Base-by-base conservation (phyloP, 1,140 invertebrate species). In the Leptestheria dahalacensis region DNA sequence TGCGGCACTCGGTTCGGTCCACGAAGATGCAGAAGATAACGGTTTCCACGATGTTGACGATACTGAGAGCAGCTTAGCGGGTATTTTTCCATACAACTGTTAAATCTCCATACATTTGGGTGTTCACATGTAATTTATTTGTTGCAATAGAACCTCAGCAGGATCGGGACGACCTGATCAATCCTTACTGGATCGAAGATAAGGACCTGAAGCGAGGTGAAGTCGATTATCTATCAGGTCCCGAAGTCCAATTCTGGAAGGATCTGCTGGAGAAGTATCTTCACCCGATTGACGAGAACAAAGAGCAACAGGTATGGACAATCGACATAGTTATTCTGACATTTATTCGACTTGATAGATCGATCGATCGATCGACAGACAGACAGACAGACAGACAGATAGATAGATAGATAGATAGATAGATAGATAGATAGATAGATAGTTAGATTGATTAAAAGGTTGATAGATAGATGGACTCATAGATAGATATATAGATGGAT, bases 131-230 rank as follows among this genome's bases (percentile, higher is more conserved):
- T 60, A 10, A 18, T 59, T 6, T 60, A 62, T 64, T 61, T n/a
- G 20, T n/a, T 41, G 33, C 15, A 9, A 9, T 41, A 41, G 33
- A 41, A 41, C 33, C 33, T 60, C 68, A 59, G 61, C 56, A 51
- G 29, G 67, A 69, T 63, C 59, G 71, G 48, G 69, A 81, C 66
- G 71, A 79, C 67, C 64, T 75, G 66, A 68, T 75, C 20, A 77
- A 79, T 64, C 83, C 83, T 1, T 77, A 75, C 47, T 88, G 86
- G 86, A 71, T 87, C 1, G 80, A 84, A 63, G 82, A 86, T 65
- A 74, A 76, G 26, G 74, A 78, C 59, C 67, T 89, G 1, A 75
- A 77, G 47, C 70, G 78, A 59, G 81, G 81, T 1, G 73, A 78
- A 48, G 73, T 82, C 1, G 78, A 80, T 48, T 82, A 78, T 66